Evolutionary conservation across 2,888 invertebrate genomes (phyloP).

Genomic region (Cloeon dipterum): DNA sequence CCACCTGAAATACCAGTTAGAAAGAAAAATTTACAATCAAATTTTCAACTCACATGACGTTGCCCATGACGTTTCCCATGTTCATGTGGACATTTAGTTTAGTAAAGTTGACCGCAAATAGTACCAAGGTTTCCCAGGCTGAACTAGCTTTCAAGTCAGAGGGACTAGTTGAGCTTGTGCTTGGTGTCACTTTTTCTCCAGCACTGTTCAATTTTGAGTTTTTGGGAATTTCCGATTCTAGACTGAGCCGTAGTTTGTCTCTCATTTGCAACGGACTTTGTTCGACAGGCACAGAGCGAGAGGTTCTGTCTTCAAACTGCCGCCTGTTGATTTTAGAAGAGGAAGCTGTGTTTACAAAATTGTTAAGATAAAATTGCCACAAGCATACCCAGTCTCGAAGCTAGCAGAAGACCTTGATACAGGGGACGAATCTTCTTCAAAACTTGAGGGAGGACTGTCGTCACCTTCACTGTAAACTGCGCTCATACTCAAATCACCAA

Average conservation of each 20-base stretch:
- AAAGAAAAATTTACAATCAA: neutral
- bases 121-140: slow-evolving; percentile 87
- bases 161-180: slow-evolving; percentile 16
- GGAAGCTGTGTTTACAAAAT: too few relatives aligned
- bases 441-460: slow-evolving; percentile 5
- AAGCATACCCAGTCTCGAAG: slow-evolving; percentile 1
- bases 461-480: slow-evolving; percentile 22
- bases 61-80: slow-evolving; percentile 99
- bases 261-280: slow-evolving; percentile 14
- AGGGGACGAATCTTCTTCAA: slow-evolving; percentile 3
- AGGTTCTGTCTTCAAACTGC: slow-evolving; percentile 1
- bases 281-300: slow-evolving; percentile 7
- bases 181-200: neutral
- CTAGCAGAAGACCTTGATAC: neutral
- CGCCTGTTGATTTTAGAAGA: too few relatives aligned
- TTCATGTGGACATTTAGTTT: slow-evolving; percentile 94
- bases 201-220: slow-evolving; percentile 17
- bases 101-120: slow-evolving; percentile 91
- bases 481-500: slow-evolving; percentile 65
- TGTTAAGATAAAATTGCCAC: neutral
- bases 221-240: slow-evolving; percentile 25
- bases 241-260: slow-evolving; percentile 30
- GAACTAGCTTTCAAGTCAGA: slow-evolving; percentile 39
- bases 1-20: slow-evolving; percentile 34
- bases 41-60: slow-evolving; percentile 43